Evolutionary conservation across 2,113 vertebrate genomes (phyloP), one percentile per base, ranked within the genome.

Genomic region (Lasiurus borealis): DNA sequence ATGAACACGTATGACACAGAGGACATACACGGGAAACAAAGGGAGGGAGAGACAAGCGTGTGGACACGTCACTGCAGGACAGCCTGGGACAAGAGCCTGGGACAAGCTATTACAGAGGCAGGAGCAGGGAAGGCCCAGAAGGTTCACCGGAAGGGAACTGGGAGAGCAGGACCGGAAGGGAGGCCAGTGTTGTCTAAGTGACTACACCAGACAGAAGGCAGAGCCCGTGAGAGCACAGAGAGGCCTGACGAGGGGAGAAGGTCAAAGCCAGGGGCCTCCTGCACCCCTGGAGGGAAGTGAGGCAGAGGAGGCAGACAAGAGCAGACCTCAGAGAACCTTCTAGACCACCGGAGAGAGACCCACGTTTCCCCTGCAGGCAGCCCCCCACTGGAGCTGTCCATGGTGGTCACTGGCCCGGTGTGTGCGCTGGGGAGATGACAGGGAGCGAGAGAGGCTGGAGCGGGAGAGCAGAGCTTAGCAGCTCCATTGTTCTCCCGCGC

Each of bases 281-380:
- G 25, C 34, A 12, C 25, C 40, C 40, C 0, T 2, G 10, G 72
- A 91, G 36, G 44, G 15, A 31, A 54, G 48, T 0, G 18, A 36
- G 52, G 71, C 88, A 44, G 8, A 62, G 15, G 50, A 71, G 52
- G 11, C 1, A 29, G 29, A 8, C 29, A 0, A 62, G 44, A 64
- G 46, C 19, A 36, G 50, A 27, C 5, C 6, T 1, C 66, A 19
- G 23, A 71, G 69, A 29, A 11, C 25, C 44, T 11, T 16, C n/a
- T 14, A 7, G 2, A 11, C 34, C n/a, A 14, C 44, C 10, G 5
- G 0, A 69, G 19, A 73, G 52, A 52, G 15, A 36, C 54, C 62
- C 8, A 0, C 0, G 2, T 10, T 52, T 10, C 4, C 15, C 59
- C 16, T 13, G 48, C 0, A 9, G 64, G 59, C 36, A 36, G 9